A percentile compares a stretch with the other conserved stretches of the same genome.
phyloP scores from a whole-genome alignment of 2,888 invertebrate genomes.

The Troides helena region DNA sequence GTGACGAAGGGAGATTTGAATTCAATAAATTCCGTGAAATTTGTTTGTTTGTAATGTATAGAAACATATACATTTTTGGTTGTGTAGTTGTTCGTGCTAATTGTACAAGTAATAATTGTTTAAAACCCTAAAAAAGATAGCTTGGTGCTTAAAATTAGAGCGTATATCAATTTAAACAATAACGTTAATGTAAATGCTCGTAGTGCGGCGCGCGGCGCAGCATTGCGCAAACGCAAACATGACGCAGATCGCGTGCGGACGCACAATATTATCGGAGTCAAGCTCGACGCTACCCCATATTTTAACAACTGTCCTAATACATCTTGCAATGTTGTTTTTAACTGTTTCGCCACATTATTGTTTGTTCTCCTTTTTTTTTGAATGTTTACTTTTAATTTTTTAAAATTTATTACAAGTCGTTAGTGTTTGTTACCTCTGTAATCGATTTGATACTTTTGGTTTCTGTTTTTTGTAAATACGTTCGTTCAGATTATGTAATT shows the following conservation, averaged over 20 bases:
- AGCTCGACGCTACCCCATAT: conserved; percentile 75
- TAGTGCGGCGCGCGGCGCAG: conserved; percentile 33
- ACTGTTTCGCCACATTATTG: conserved; percentile 76
- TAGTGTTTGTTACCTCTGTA: conserved; percentile 28
- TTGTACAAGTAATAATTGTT: neutral
- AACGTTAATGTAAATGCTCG: conserved; percentile 18
- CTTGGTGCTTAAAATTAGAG: neutral
- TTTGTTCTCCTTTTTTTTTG: conserved; percentile 66
- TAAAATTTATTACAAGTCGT: conserved; percentile 56
- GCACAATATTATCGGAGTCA: conserved; percentile 67
- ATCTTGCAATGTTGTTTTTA: conserved; percentile 80
- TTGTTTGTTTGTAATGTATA: too few species aligned
- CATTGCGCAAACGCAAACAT: conserved; percentile 51
- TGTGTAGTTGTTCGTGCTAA: neutral
- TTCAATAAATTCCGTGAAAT: too few species aligned
- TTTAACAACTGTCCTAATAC: conserved; percentile 81
- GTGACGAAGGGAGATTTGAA: too few species aligned
- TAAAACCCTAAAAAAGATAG: too few species aligned
- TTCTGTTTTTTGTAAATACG: conserved; percentile 11
- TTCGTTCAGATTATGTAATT: conserved; percentile 5
- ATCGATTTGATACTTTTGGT: conserved; percentile 34
- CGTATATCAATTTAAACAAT: conserved; percentile 34
- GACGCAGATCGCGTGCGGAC: conserved; percentile 70
- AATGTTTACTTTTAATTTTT: conserved; percentile 77
- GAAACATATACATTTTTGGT: too few species aligned